Evolutionary conservation across 2,797 vertebrate genomes (phyloP), one percentile per base, ranked within the genome.

Genomic region (Anguilla anguilla): DNA sequence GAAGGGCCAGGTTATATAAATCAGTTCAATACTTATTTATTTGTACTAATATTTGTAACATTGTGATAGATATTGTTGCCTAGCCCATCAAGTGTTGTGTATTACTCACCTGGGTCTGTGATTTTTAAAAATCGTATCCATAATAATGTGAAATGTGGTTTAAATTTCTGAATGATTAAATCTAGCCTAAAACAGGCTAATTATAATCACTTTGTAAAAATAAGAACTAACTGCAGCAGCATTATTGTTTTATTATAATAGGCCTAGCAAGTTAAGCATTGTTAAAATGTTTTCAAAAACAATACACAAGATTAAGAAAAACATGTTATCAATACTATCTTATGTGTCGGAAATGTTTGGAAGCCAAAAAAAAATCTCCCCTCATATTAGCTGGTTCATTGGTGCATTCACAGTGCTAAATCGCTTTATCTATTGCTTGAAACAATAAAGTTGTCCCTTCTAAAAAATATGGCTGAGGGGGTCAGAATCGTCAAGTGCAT

Each of bases 401-500:
- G 57, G 57, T 17, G 15, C 57, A 59, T 59, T 59, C 15, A 19
- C 57, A 5, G 13, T 17, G 57, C 17, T 19, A 59, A 59, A 59
- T 17, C 53, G 1, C 13, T 55, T 17, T 69, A 6, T 69, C 28
- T 28, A 28, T 0, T 35, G 6, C 9, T 28, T 13, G 35, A 89
- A 64, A 89, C 89, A 93, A 93, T 94, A 93, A 94, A 93, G 93
- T 88, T 92, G 0, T 85, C 55, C 6, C 28, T 69, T 89, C 89
- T 89, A 83, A 93, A 93, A 92, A 46, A 46, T 46, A 46, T 6
- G 43, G 43, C 43, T 46, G 43, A 46, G 43, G 43, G 43, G 43
- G 6, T 46, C 43, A 46, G 43, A 46, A 46, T 46, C 43, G 43
- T 46, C 43, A 46, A 46, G 43, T 46, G 43, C 43, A 46, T 46